A percentile compares a stretch with the other conserved stretches of the same genome.
phyloP scores from a whole-genome alignment of 2,888 invertebrate species.

The Limnephilus rhombicus region DNA sequence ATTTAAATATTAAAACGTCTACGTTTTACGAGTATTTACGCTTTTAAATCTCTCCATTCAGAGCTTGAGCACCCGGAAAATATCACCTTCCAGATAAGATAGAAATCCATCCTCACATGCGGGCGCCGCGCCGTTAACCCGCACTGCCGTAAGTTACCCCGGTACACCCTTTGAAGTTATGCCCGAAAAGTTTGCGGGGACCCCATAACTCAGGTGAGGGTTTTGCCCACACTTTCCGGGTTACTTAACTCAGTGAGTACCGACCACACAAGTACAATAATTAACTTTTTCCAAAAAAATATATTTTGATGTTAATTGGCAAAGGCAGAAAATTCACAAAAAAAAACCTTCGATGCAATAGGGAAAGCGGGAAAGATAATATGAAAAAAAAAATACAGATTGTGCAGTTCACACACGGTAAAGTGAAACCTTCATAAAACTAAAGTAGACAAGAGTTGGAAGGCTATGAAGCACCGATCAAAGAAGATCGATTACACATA shows the following conservation, averaged over 20 bases:
- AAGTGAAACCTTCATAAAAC: too few relatives aligned
- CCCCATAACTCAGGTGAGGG: slow-evolving; percentile 37
- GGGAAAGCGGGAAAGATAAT: too few relatives aligned
- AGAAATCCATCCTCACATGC: slow-evolving; percentile 24
- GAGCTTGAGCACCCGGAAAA: not conserved
- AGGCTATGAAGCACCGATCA: too few relatives aligned
- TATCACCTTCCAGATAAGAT: slow-evolving; percentile 30
- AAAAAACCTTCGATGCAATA: too few relatives aligned
- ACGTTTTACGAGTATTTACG: not conserved
- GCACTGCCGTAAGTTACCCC: slow-evolving; percentile 13
- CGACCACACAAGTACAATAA: not conserved
- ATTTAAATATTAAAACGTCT: not conserved
- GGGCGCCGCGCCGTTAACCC: slow-evolving; percentile 33
- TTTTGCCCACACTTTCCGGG: slow-evolving; percentile 24
- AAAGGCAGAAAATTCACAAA: too few relatives aligned
- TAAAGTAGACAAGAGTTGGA: too few relatives aligned
- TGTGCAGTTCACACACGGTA: too few relatives aligned
- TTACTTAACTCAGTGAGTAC: not conserved
- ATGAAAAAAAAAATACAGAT: too few relatives aligned
- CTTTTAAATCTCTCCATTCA: not conserved
- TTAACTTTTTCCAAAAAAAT: not conserved
- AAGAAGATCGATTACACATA: too few relatives aligned
- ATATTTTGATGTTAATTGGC: not conserved
- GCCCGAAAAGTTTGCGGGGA: slow-evolving; percentile 10
- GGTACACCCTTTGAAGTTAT: not conserved